Base-by-base conservation (phyloP, 2,888 invertebrate species). In the Hedychridium roseum region DNA sequence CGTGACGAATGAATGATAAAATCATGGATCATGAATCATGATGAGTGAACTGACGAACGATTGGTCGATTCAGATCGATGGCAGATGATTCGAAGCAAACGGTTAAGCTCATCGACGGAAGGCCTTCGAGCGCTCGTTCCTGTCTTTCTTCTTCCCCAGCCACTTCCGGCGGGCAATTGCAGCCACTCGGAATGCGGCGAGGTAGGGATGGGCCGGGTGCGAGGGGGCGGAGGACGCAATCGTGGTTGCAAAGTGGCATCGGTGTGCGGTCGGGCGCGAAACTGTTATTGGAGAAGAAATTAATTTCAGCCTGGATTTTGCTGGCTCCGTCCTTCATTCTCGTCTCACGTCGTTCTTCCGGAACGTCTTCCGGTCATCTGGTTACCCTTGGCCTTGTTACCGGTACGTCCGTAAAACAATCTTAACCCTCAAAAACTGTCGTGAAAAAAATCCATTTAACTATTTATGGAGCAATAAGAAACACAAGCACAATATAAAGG, bases 261-360 rank as follows among this genome's bases (percentile, higher is more conserved):
- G 50, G 49, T 66, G 64, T 43, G 54, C 68, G 60, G 60, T 65
- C 52, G 68, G 62, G 58, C 64, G 68, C 63, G 51, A 71, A 68
- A 69, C 66, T 64, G 68, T 67, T 67, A 55, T 60, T 48, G 62
- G 50, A 56, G 60, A 64, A 66, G 64, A 69, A 68, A 70, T 70
- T 71, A 70, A 71, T 71, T 68, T 61, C 39, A 53, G 48, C 36
- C 32, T 59, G n/a, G 46, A 62, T 60, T 50, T 59, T 50, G 56
- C n/a, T n/a, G n/a, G 53, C 54, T 36, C 40, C 43, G 27, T 46
- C 46, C 36, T 41, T 43, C 26, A 38, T 41, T 17, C 44, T 34
- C 48, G 45, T 54, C 45, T 49, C 45, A 28, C 36, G 28, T 45
- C 40, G 32, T 16, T 32, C 43, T 43, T 40, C 43, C 38, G 52